Evolutionary conservation across 2,888 invertebrate species (phyloP).

Genomic region (Leptothorax acervorum): DNA sequence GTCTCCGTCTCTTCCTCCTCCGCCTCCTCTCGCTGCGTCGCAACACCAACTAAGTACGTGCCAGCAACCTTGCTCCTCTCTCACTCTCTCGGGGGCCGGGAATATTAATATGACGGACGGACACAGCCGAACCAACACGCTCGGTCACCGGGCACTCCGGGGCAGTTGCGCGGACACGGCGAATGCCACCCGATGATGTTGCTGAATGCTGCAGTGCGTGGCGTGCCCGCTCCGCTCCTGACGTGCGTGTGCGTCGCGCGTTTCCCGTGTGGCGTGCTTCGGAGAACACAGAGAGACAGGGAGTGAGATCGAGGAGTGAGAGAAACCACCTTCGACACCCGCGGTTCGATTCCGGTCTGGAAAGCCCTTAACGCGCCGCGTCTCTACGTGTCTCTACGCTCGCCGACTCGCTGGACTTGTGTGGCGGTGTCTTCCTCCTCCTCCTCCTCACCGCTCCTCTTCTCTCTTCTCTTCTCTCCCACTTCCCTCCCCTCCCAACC

Average conservation of each 20-base stretch:
- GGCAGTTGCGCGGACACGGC: constrained; percentile 73
- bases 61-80: constrained; percentile 83
- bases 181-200: constrained; percentile 70
- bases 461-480: not conserved
- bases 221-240: constrained; percentile 7
- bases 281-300: not conserved
- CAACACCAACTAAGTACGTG: constrained; percentile 77
- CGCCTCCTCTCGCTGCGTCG: constrained; percentile 81
- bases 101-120: constrained; percentile 84
- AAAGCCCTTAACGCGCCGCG: constrained; percentile 71
- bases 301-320: not conserved
- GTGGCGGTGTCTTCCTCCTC: constrained; percentile 65
- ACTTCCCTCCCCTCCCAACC: not conserved
- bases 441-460: not conserved
- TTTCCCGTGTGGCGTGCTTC: constrained; percentile 12
- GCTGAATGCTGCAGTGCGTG: constrained; percentile 33
- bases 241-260: constrained; percentile 26
- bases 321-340: constrained; percentile 76
- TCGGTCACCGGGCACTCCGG: constrained; percentile 67
- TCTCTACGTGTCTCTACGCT: constrained; percentile 67
- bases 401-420: constrained; percentile 72
- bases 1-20: not conserved
- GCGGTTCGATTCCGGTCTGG: constrained; percentile 81
- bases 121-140: constrained; percentile 76
- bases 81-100: constrained; percentile 77